Evolutionary conservation across 2,797 vertebrate species (phyloP).

Genomic region (Tinamus major): DNA sequence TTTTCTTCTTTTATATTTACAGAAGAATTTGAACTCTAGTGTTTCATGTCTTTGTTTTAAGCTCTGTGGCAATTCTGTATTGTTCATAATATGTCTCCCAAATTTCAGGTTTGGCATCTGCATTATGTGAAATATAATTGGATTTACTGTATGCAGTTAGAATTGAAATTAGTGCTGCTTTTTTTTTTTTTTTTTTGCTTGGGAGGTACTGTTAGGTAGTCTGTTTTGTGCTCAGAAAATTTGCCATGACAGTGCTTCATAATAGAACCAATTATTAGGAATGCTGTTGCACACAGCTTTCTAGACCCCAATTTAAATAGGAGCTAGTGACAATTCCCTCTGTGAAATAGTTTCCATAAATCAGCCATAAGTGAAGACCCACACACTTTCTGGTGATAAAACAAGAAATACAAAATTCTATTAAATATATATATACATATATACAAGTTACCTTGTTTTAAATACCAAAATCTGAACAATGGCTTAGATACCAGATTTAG

Average conservation of each 20-base stretch:
- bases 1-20: slow-evolving; percentile 36
- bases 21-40: slow-evolving; percentile 3
- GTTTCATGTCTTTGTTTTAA: slow-evolving; percentile 19
- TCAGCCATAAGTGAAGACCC: slow-evolving; percentile 55
- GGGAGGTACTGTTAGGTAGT: slow-evolving; percentile 51
- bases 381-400: slow-evolving; percentile 33
- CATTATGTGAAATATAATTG: slow-evolving; percentile 69
- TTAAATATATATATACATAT: neutral
- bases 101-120: slow-evolving; percentile 45
- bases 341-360: slow-evolving; percentile 59
- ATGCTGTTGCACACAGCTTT: slow-evolving; percentile 65
- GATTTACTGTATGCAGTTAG: slow-evolving; percentile 67
- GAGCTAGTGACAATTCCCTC: slow-evolving; percentile 68
- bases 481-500: neutral
- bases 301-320: slow-evolving; percentile 76
- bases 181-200: neutral
- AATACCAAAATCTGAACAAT: neutral
- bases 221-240: slow-evolving; percentile 71
- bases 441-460: neutral
- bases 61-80: neutral
- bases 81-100: slow-evolving; percentile 17
- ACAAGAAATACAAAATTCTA: neutral
- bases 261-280: slow-evolving; percentile 78
- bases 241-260: slow-evolving; percentile 71
- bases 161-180: slow-evolving; percentile 55